Base-by-base conservation (phyloP, 1,140 invertebrate genomes). In the Sinonovacula constricta region DNA sequence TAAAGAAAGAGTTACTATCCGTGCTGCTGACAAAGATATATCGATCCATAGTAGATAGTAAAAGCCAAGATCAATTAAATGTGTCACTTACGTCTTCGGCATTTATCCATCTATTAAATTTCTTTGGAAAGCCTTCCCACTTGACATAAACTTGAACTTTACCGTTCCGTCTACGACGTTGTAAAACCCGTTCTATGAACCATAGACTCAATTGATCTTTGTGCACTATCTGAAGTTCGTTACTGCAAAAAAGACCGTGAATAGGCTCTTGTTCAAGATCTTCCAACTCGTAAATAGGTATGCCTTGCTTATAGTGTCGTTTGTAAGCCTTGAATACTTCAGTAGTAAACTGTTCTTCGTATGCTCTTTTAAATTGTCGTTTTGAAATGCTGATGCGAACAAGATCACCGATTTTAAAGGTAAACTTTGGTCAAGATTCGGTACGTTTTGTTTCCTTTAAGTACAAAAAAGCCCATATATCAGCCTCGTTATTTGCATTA, bases 161-260 rank as follows among this genome's bases (percentile, higher is more conserved):
- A 12, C 34, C 31, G 3, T 59, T 59, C 33, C 53, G 12, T 54
- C 59, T 70, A 45, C 68, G 57, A 59, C 28, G 57, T 18, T 70
- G 57, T 3, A 70, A 26, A 70, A 60, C 45, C 31, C 31, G 22
- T 18, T 70, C 68, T 15, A 70, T 36, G 30, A 70, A 70, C 53
- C 68, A 70, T 10, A 70, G 24, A 59, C 68, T 70, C n/a, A 59
- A 28, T 62, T 72, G 34, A 33, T 72, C 39, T 62, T 72, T 72
- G 22, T 72, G 30, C 15, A 72, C 69, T 51, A 60, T 72, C n/a
- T 60, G 56, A 26, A 72, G 18, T 53, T 72, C 69, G 7, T 1
- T 15, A 0, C n/a, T 60, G 15, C 62, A 49, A 49, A 72, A 60
- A 24, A 34, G 62, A 28, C 69, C 69, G 3, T 36, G 28, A 39